Conservation (phyloP, 2,113 vertebrate species). For the human (Homo sapiens) region GRCh38 chr1:17836001-17836500, state of each 20-base stretch:
- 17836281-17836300: accelerated
- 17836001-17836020: not conserved
- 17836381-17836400: not conserved
- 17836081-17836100: too few species aligned
- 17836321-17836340: not conserved
- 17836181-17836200: too few species aligned
- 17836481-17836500: not conserved
- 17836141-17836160: too few species aligned
- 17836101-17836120: too few species aligned
- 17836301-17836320: not conserved
- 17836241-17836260: not conserved
- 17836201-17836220: not conserved
- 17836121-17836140: too few species aligned
- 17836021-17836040: not conserved
- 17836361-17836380: accelerated
- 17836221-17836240: accelerated
- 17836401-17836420: not conserved
- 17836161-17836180: too few species aligned
- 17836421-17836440: not conserved
- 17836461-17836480: not conserved
- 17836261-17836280: not conserved
- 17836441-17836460: not conserved
- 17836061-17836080: too few species aligned
- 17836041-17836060: too few species aligned
- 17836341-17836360: not conserved